phyloP scores from a whole-genome alignment of 2,797 vertebrate genomes.

The Neoniphon sammara region DNA sequence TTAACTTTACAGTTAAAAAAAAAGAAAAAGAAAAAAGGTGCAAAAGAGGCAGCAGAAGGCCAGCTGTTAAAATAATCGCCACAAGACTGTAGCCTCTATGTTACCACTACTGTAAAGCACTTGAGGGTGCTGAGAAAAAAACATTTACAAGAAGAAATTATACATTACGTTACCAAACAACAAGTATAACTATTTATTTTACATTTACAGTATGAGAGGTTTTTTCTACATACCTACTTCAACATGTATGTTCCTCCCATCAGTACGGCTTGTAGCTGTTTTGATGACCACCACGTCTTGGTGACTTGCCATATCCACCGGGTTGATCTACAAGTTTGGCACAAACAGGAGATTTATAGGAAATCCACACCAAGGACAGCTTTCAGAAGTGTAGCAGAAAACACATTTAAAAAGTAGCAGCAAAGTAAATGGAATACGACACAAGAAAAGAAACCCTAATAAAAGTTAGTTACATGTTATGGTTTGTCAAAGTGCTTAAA shows the following conservation, averaged over 20 bases:
- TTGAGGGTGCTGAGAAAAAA: constrained; percentile 96
- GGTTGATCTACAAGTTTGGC: constrained; percentile 89
- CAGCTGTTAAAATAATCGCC: constrained; percentile 92
- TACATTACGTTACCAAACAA: constrained; percentile 85
- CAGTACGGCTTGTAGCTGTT: constrained; percentile 99
- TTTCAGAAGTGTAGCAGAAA: not conserved
- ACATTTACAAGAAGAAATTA: constrained; percentile 90
- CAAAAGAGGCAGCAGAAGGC: constrained; percentile 93
- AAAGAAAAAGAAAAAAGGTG: constrained; percentile 82
- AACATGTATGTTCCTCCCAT: constrained; percentile 86
- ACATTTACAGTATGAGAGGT: constrained; percentile 49
- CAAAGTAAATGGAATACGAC: not conserved
- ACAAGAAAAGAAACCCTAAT: not conserved
- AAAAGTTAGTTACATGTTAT: constrained; percentile 18
- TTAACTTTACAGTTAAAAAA: constrained; percentile 98
- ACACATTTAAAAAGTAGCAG: not conserved
- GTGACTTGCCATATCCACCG: constrained; percentile 97
- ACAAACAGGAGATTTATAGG: not conserved
- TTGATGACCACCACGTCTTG: constrained; percentile 96
- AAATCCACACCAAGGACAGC: not conserved
- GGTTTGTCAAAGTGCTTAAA: constrained; percentile 60
- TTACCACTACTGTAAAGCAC: constrained; percentile 98
- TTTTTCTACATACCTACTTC: constrained; percentile 89
- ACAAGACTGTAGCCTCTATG: constrained; percentile 89
- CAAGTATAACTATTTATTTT: constrained; percentile 79